phyloP scores from a whole-genome alignment of 2,888 invertebrate species.

The Nomada flava region DNA sequence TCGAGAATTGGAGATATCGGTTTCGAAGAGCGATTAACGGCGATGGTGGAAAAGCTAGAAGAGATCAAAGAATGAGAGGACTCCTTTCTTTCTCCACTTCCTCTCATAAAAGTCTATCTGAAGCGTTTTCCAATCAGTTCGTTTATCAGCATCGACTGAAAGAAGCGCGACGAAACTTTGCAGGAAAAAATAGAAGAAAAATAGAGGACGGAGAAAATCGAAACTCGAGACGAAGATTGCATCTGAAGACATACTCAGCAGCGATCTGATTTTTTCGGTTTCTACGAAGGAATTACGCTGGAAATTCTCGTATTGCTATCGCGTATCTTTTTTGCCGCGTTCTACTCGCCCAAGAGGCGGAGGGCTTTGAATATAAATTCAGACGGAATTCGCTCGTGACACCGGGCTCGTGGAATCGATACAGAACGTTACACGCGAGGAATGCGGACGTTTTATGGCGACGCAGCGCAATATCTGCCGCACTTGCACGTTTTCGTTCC shows the following conservation, averaged over 20 bases:
- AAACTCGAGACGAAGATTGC: not conserved
- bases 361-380: conserved; percentile 52
- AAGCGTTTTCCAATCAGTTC: not conserved
- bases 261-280: not conserved
- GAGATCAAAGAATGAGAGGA: not conserved
- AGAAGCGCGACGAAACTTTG: not conserved
- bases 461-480: conserved; percentile 63
- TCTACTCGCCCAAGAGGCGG: not conserved
- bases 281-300: not conserved
- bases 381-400: conserved; percentile 31
- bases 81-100: not conserved
- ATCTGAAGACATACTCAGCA: no score
- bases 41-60: not conserved
- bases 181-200: not conserved
- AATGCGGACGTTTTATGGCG: conserved; percentile 58
- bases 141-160: not conserved
- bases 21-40: not conserved
- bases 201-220: not conserved
- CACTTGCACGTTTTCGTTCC: conserved; percentile 66
- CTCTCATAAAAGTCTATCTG: not conserved
- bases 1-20: not conserved
- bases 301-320: not conserved
- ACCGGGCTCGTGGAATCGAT: conserved; percentile 41
- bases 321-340: not conserved
- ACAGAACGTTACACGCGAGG: conserved; percentile 54